Evolutionary conservation across 2,888 invertebrate species (phyloP).

Genomic region (Drosophila anomelani): DNA sequence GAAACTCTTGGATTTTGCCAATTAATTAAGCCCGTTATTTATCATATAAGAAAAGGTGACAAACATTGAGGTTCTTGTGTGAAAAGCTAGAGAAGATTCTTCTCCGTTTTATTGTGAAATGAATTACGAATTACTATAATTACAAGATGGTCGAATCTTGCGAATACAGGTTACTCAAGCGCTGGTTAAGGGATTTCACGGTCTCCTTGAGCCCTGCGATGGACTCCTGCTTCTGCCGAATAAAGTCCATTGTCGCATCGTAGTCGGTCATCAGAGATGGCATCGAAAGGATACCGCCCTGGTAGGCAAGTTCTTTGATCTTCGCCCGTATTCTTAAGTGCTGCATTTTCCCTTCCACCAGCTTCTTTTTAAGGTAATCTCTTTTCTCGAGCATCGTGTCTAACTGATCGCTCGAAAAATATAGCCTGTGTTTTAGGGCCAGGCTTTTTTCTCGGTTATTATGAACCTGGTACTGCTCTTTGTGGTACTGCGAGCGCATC

Average conservation of each 20-base stretch:
- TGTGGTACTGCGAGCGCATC: constrained; percentile 62
- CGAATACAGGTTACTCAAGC: background rate
- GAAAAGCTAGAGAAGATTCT: background rate
- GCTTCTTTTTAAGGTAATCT: constrained; percentile 44
- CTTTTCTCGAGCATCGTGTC: background rate
- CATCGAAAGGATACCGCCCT: constrained; percentile 79
- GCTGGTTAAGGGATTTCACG: constrained; percentile 16
- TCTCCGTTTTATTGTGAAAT: background rate
- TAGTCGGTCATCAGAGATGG: constrained; percentile 79
- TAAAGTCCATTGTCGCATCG: constrained; percentile 65
- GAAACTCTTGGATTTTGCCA: constrained; percentile 12
- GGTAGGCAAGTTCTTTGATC: constrained; percentile 61
- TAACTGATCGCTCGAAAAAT: fast-evolving
- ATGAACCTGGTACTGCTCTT: constrained; percentile 72
- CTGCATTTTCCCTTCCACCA: constrained; percentile 64
- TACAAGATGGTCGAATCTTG: too few species aligned
- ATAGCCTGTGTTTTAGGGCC: constrained; percentile 47
- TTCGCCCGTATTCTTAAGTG: constrained; percentile 56
- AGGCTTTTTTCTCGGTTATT: constrained; percentile 77
- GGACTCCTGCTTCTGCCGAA: constrained; percentile 19
- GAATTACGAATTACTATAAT: too few species aligned
- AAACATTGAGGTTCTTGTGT: background rate
- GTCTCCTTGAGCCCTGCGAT: constrained; percentile 51
- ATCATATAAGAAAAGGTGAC: constrained; percentile 4
- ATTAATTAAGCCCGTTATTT: constrained; percentile 12